phyloP scores from a whole-genome alignment of 2,797 vertebrate species.

The Neomorphus geoffroyi region DNA sequence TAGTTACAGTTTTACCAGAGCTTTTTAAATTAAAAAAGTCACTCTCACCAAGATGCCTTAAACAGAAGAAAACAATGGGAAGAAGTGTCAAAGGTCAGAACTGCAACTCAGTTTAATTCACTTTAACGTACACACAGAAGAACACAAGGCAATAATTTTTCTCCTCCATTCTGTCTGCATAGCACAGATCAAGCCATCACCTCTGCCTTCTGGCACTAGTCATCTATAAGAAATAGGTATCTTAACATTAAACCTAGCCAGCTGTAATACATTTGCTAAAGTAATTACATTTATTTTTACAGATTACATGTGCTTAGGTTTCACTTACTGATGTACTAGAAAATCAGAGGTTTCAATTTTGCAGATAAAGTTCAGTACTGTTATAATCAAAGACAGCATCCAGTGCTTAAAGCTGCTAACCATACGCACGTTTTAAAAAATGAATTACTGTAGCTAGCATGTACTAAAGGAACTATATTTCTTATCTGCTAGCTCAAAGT shows the following conservation, averaged over 20 bases:
- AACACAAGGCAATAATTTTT: conserved; percentile 6
- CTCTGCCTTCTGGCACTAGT: not conserved
- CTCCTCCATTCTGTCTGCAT: not conserved
- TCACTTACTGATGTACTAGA: conserved; percentile 35
- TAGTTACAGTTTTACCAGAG: not conserved
- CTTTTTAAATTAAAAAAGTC: not conserved
- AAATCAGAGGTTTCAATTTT: conserved; percentile 41
- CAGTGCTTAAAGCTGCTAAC: conserved; percentile 4
- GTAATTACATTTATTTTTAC: conserved; percentile 61
- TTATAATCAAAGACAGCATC: conserved; percentile 50
- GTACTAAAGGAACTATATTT: not conserved
- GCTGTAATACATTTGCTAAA: conserved; percentile 61
- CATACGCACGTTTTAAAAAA: not conserved
- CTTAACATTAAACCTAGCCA: conserved; percentile 26
- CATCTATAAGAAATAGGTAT: conserved; percentile 31
- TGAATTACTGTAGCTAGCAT: not conserved
- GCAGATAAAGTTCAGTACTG: conserved; percentile 20
- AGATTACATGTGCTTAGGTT: conserved; percentile 52
- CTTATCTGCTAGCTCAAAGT: not conserved
- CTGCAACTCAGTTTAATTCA: not conserved
- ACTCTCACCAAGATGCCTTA: not conserved
- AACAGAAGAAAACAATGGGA: not conserved
- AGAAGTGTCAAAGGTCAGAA: not conserved
- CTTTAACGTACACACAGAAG: not conserved
- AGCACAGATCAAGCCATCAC: conserved; percentile 9